Evolutionary conservation across 2,113 vertebrate genomes (phyloP).

Genomic region (Eretmochelys imbricata): DNA sequence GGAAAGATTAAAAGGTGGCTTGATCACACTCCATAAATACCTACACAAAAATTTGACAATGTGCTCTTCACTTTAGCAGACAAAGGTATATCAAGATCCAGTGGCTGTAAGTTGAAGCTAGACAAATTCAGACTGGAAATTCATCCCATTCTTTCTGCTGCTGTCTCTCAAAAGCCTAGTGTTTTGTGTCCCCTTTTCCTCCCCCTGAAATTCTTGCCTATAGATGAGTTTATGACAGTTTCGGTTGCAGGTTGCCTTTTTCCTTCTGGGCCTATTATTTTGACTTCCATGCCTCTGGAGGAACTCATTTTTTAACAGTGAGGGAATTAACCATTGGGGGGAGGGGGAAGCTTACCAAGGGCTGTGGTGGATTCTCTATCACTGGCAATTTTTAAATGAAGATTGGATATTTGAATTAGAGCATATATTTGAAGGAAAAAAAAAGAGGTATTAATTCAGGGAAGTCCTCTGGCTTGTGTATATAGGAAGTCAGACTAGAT

Average conservation of each 20-base stretch:
- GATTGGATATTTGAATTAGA: background rate
- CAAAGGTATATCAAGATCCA: background rate
- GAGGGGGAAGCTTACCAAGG: background rate
- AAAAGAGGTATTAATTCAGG: background rate
- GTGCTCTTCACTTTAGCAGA: background rate
- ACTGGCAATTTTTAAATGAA: background rate
- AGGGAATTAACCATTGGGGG: background rate
- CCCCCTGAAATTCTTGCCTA: background rate
- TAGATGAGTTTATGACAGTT: background rate
- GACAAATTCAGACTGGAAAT: background rate
- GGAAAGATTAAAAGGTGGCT: background rate
- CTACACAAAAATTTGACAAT: background rate
- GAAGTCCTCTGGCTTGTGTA: background rate
- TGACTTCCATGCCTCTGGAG: background rate
- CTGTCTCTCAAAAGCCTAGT: too few species aligned
- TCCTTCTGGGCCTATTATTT: background rate
- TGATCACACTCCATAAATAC: background rate
- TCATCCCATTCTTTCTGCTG: too few species aligned
- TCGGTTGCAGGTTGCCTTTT: background rate
- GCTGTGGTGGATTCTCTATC: background rate
- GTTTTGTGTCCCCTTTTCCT: background rate
- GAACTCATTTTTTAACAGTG: background rate
- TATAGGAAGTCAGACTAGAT: background rate
- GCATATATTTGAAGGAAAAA: background rate
- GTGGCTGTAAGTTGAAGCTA: background rate